These are phyloP conservation scores for Zhuqinia jingwanae DNA, from an alignment of 2,888 invertebrate genomes.

Conservation along the genomic window DNA sequence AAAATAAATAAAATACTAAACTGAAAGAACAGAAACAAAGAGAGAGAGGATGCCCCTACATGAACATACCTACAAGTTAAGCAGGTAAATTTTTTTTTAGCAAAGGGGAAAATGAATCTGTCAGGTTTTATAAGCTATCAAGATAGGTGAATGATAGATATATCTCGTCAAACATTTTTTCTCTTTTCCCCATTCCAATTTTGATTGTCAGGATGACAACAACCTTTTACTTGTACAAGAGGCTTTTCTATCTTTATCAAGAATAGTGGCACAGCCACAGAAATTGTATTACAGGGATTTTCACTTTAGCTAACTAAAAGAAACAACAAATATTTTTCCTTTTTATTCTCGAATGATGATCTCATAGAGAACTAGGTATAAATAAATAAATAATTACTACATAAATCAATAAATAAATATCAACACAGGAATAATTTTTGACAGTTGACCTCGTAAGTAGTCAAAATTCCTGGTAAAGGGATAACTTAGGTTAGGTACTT, in stretches of 20 bases:
- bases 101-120: slow-evolving; percentile 17
- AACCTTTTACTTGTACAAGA: neutral
- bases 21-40: neutral
- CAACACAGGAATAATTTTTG: slow-evolving; percentile 17
- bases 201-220: slow-evolving; percentile 42
- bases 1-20: neutral
- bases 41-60: neutral
- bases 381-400: too few species aligned
- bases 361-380: slow-evolving; percentile 24
- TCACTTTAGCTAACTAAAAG: neutral
- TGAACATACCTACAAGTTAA: neutral
- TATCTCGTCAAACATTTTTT: neutral
- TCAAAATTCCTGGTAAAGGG: too few species aligned
- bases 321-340: neutral
- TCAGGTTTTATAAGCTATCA: neutral
- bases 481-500: neutral
- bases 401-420: too few species aligned
- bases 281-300: neutral
- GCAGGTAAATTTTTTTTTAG: too few species aligned
- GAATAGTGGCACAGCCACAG: neutral
- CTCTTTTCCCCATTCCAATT: slow-evolving; percentile 15
- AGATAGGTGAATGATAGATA: neutral
- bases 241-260: neutral
- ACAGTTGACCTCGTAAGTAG: neutral
- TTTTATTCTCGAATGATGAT: slow-evolving; percentile 16